phyloP scores from a whole-genome alignment of 1,140 invertebrate genomes.

The Samia ricini region DNA sequence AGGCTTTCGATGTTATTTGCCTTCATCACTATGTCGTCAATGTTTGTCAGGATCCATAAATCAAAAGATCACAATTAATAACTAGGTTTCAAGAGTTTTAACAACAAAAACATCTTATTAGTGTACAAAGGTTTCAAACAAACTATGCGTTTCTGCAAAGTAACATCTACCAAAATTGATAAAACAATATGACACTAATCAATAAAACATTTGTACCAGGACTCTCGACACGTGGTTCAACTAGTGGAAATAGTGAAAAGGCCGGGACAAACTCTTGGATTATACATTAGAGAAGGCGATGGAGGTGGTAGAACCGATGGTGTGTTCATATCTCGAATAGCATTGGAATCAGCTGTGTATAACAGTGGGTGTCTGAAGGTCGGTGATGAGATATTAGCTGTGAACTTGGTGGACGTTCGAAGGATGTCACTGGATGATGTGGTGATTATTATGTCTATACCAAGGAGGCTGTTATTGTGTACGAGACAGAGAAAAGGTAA shows the following conservation, averaged over 20 bases:
- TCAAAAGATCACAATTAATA: too few relatives aligned
- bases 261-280: constrained; percentile 97
- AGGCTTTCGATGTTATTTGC: too few relatives aligned
- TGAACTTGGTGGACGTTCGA: constrained; percentile 98
- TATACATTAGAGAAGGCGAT: constrained; percentile 98
- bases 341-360: constrained; percentile 96
- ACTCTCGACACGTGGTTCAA: constrained; percentile 90
- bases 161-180: too few relatives aligned
- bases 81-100: too few relatives aligned
- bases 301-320: constrained; percentile 95
- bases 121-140: too few relatives aligned
- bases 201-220: constrained; percentile 70
- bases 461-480: constrained; percentile 94
- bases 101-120: too few relatives aligned
- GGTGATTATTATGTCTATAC: constrained; percentile 99
- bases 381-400: constrained; percentile 98
- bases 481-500: constrained; percentile 87
- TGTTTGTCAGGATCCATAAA: too few relatives aligned
- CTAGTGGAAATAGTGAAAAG: constrained; percentile 99
- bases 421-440: constrained; percentile 99
- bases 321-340: constrained; percentile 99
- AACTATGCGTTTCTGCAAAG: too few relatives aligned
- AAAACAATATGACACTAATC: too few relatives aligned
- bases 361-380: constrained; percentile 97
- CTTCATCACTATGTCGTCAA: too few relatives aligned